A percentile compares a stretch with the other conserved stretches of the same genome.
phyloP scores from a whole-genome alignment of 2,797 vertebrate species.

The Sebastiscus tertius region DNA sequence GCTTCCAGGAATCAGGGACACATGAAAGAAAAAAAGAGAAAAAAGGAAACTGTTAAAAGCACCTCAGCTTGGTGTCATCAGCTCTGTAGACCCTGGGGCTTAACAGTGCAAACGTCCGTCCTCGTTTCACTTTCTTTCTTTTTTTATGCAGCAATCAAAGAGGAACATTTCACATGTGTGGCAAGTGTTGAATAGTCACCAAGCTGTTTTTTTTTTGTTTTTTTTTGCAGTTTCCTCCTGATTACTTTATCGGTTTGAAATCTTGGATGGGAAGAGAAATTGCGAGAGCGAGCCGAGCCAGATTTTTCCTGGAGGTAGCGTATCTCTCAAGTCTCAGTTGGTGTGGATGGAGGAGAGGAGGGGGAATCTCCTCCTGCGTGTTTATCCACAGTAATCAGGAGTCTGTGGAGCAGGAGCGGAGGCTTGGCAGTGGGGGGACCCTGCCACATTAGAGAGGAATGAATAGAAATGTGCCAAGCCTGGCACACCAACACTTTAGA shows the following conservation, averaged over 20 bases:
- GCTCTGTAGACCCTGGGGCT: slow-evolving; percentile 55
- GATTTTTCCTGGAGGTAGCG: slow-evolving; percentile 79
- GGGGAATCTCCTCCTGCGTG: slow-evolving; percentile 73
- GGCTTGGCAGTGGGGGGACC: slow-evolving; percentile 74
- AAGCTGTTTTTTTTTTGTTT: slow-evolving; percentile 64
- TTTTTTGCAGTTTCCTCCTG: slow-evolving; percentile 50
- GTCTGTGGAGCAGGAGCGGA: slow-evolving; percentile 76
- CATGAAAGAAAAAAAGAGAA: slow-evolving; percentile 61
- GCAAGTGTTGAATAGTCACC: slow-evolving; percentile 32
- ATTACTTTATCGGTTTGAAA: slow-evolving; percentile 75
- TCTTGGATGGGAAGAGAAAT: slow-evolving; percentile 72
- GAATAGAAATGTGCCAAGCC: slow-evolving; percentile 78
- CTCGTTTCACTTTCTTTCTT: slow-evolving; percentile 22
- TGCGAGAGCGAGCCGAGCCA: slow-evolving; percentile 56
- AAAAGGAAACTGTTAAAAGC: slow-evolving; percentile 61
- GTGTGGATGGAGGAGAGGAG: slow-evolving; percentile 65
- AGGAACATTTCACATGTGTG: slow-evolving; percentile 26
- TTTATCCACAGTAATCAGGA: slow-evolving; percentile 84
- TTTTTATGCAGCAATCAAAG: slow-evolving; percentile 47
- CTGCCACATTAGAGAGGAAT: slow-evolving; percentile 80
- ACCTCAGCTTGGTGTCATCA: slow-evolving; percentile 49
- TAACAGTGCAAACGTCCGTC: slow-evolving; percentile 1
- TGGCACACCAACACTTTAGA: slow-evolving; percentile 73
- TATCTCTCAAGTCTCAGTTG: slow-evolving; percentile 78
- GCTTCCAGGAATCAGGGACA: slow-evolving; percentile 71